A percentile compares a stretch with the other conserved stretches of the same genome.
Evolutionary conservation across 2,113 vertebrate genomes (phyloP).

Genomic region (Seriola rivoliana): DNA sequence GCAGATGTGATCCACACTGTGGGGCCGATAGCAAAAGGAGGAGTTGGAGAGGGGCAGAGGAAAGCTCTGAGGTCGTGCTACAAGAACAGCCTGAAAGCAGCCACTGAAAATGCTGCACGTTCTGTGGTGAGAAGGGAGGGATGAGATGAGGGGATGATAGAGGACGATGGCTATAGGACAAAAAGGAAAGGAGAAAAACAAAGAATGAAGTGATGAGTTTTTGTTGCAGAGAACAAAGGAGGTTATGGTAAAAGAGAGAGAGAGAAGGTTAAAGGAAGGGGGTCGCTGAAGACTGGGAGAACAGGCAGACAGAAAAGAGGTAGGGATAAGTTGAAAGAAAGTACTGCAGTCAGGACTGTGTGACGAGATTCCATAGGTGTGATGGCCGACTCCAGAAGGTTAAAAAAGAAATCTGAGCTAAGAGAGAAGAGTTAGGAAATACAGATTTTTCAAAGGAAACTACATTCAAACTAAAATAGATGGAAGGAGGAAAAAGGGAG

Average conservation of each 20-base stretch:
- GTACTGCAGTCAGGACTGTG: neutral
- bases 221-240: neutral
- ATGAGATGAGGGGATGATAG: neutral
- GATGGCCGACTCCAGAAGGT: neutral
- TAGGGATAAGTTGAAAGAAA: neutral
- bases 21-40: constrained; percentile 86
- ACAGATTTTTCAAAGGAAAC: constrained; percentile 32
- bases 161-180: neutral
- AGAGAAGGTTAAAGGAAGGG: constrained; percentile 7
- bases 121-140: constrained; percentile 84
- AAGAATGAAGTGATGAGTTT: neutral
- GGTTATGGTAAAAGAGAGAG: constrained; percentile 8
- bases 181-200: neutral
- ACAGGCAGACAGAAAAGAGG: neutral
- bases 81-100: constrained; percentile 85
- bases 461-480: constrained; percentile 26
- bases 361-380: constrained; percentile 4
- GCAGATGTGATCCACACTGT: constrained; percentile 93
- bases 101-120: constrained; percentile 82
- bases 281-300: neutral
- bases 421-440: constrained; percentile 18
- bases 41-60: constrained; percentile 75
- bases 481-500: constrained; percentile 6
- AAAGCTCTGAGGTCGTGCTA: constrained; percentile 88
- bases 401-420: constrained; percentile 7